Percentiles rank a stretch among this genome's conserved stretches.
phyloP scores from a whole-genome alignment of 2,888 invertebrate species.

The Pheosia gnoma region DNA sequence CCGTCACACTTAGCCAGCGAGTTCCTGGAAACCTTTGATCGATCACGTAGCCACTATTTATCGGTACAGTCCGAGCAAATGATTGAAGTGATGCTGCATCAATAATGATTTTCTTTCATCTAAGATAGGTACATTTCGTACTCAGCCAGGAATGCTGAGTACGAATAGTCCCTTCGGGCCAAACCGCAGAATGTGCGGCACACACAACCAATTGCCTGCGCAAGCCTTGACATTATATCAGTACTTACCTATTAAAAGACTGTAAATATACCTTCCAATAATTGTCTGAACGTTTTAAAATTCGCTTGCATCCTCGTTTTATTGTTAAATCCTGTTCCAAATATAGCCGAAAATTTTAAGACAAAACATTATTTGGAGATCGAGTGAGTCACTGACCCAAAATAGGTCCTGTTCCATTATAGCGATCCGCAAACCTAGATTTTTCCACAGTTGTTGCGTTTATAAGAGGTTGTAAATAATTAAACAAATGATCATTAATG shows the following conservation, averaged over 20 bases:
- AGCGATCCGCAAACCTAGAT: constrained; percentile 13
- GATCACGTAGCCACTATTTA: constrained; percentile 35
- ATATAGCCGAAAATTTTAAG: constrained; percentile 11
- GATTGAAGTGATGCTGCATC: constrained; percentile 12
- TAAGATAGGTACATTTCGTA: neutral
- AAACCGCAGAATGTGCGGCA: constrained; percentile 4
- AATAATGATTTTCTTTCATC: neutral
- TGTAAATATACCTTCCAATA: neutral
- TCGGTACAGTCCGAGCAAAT: constrained; percentile 12
- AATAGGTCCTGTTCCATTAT: constrained; percentile 30
- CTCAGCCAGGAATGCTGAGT: too few relatives aligned
- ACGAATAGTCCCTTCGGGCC: neutral
- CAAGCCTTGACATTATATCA: constrained; percentile 16
- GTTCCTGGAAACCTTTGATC: constrained; percentile 46
- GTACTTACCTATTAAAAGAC: constrained; percentile 1
- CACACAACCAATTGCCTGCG: constrained; percentile 5
- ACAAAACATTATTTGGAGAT: constrained; percentile 9
- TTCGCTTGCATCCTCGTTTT: neutral
- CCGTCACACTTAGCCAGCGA: constrained; percentile 25
- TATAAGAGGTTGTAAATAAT: neutral
- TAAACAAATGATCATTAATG: neutral
- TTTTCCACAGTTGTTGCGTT: neutral
- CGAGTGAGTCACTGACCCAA: constrained; percentile 18
- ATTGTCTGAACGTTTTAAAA: constrained; percentile 1
- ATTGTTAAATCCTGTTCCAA: constrained; percentile 5